Base-by-base conservation (phyloP, 2,797 vertebrate genomes). In the Rhinogobio ventralis region DNA sequence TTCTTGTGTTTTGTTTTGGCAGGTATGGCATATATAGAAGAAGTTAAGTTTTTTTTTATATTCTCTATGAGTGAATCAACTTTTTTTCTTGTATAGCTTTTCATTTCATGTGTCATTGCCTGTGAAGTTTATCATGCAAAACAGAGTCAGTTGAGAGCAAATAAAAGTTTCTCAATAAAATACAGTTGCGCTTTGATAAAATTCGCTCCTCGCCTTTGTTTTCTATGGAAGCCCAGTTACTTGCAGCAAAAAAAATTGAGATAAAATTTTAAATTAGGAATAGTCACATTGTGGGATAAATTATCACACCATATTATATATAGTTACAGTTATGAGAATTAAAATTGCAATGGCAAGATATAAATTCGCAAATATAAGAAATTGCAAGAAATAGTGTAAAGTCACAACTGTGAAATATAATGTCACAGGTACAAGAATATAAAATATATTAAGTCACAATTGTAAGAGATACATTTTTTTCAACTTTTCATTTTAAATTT, bases 101-200 rank as follows among this genome's bases (percentile, higher is more conserved):
- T 71, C 74, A 72, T n/a, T 51, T 80, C 23, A 72, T 60, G 68
- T 36, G 66, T 73, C 72, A 30, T 51, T 33, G 53, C 36, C 53
- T 45, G 55, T 84, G 64, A 82, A 51, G 68, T 62, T 83, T 69
- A 79, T 62, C 64, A 57, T 75, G 60, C 74, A 79, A 66, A 71
- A 74, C 30, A 33, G 76, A 79, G 64, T 84, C 33, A 71, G 36
- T 19, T 46, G 76, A 79, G 25, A 79, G 39, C 57, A 64, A 79
- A 79, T 49, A 79, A 79, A 79, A 7, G 13, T 49, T 77, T 79
- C 4, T 66, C 10, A 23, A 78, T 82, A 55, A 23, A 23, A 82
- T 62, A 62, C 51, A 82, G 8, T 46, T 73, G 75, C 19, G 75
- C 64, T 77, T 77, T 66, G 36, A 86, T 77, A n/a, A 67, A 64